These are phyloP conservation scores for Chymomyza fuscimana DNA, from an alignment of 2,888 invertebrate species.

Conservation along the genomic window DNA sequence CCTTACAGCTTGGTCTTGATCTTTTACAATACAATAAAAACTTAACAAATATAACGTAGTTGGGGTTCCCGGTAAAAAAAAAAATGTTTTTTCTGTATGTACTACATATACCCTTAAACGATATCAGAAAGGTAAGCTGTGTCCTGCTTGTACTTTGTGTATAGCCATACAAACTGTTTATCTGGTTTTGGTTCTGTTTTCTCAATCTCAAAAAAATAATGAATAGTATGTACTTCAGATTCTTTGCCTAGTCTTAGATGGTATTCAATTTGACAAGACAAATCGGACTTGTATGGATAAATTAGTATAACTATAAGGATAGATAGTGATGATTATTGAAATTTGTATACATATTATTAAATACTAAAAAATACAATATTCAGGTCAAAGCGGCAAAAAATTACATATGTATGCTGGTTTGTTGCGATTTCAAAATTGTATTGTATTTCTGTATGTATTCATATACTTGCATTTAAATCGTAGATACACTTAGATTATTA, in stretches of 20 bases:
- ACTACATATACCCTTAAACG: neutral
- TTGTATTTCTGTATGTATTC: too few relatives aligned
- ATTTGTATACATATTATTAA: too few relatives aligned
- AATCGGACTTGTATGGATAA: too few relatives aligned
- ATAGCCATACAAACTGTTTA: neutral
- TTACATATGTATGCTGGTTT: neutral
- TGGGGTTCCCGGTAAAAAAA: neutral
- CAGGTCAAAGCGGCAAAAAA: too few relatives aligned
- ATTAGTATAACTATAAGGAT: too few relatives aligned
- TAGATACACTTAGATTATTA: neutral
- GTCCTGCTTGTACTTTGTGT: neutral
- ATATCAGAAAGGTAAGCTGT: neutral
- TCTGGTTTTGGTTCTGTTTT: neutral
- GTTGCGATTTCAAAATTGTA: neutral
- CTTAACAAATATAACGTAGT: constrained; percentile 5
- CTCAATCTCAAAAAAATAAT: too few relatives aligned
- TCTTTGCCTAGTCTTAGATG: too few relatives aligned
- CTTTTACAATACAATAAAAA: constrained; percentile 29
- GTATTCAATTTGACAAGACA: too few relatives aligned
- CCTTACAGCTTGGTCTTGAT: constrained; percentile 25
- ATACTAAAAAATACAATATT: too few relatives aligned
- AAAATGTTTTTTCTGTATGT: neutral
- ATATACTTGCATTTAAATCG: neutral
- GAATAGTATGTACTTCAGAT: too few relatives aligned
- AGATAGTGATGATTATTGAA: too few relatives aligned